Conservation (phyloP, 2,797 vertebrate species). For the Cynopterus sphinx region DNA sequence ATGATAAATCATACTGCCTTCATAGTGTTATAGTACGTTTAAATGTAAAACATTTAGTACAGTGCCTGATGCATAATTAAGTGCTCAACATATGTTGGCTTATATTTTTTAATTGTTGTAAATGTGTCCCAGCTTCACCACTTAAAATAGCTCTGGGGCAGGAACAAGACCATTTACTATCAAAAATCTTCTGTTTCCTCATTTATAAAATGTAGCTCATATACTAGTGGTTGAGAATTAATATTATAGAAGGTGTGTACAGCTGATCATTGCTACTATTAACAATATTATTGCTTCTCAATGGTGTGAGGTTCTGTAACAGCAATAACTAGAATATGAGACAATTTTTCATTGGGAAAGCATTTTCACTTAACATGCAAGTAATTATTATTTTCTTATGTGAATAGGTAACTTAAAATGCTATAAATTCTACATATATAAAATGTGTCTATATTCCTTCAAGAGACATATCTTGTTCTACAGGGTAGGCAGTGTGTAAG, state of each 20-base stretch:
- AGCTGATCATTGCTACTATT: not conserved
- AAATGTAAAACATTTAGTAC: slow-evolving; percentile 37
- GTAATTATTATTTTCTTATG: slow-evolving; percentile 1
- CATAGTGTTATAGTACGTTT: not conserved
- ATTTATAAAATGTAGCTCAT: not conserved
- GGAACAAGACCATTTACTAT: not conserved
- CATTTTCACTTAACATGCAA: slow-evolving; percentile 5
- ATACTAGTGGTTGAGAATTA: not conserved
- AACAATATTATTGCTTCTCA: not conserved
- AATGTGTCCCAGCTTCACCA: slow-evolving; percentile 11
- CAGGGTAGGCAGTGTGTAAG: not conserved
- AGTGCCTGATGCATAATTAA: not conserved
- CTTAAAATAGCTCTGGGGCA: not conserved
- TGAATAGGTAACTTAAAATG: slow-evolving; percentile 30
- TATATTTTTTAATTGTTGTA: not conserved
- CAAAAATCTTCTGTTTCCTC: slow-evolving; percentile 17
- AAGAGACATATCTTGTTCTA: not conserved
- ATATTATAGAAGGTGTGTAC: not conserved
- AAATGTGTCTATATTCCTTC: not conserved
- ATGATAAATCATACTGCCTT: not conserved
- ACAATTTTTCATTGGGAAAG: not conserved
- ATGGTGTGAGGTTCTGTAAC: not conserved
- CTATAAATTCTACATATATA: slow-evolving; percentile 2
- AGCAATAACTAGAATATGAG: not conserved
- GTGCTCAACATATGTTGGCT: not conserved